Conservation (phyloP, 2,113 vertebrate genomes). For the Mormoops blainvillei region DNA sequence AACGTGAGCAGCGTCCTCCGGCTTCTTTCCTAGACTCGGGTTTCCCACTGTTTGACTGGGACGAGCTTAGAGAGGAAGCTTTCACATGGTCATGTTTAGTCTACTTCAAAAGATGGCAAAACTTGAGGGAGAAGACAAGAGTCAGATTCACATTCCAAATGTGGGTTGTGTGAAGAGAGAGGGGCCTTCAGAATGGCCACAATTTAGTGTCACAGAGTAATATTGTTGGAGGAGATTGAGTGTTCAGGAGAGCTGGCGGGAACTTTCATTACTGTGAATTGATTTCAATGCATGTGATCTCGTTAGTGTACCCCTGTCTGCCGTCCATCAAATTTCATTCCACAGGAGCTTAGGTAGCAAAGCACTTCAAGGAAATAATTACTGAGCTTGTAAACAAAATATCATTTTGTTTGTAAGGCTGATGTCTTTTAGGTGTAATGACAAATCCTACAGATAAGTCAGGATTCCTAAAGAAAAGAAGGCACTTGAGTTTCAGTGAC, state of each 20-base stretch:
- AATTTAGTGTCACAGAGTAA: neutral
- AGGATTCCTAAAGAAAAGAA: neutral
- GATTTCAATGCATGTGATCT: neutral
- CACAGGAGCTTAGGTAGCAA: neutral
- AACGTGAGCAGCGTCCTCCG: neutral
- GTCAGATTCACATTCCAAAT: neutral
- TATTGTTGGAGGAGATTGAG: neutral
- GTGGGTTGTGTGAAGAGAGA: neutral
- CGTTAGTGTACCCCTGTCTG: neutral
- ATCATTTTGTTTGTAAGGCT: neutral
- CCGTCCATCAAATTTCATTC: neutral
- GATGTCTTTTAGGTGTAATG: neutral
- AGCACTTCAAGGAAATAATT: neutral
- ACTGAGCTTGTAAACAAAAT: neutral
- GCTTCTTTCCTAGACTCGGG: neutral
- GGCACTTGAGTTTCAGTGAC: neutral
- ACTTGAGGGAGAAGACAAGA: neutral
- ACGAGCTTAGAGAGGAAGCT: neutral
- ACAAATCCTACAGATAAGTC: neutral
- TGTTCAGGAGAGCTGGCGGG: accelerated
- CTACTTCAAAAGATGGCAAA: neutral
- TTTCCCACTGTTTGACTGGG: neutral
- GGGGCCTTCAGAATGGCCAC: neutral
- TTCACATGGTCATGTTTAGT: neutral
- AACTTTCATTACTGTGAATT: neutral